Conservation (phyloP, 2,888 invertebrate species). For the Aphodius granarius region DNA sequence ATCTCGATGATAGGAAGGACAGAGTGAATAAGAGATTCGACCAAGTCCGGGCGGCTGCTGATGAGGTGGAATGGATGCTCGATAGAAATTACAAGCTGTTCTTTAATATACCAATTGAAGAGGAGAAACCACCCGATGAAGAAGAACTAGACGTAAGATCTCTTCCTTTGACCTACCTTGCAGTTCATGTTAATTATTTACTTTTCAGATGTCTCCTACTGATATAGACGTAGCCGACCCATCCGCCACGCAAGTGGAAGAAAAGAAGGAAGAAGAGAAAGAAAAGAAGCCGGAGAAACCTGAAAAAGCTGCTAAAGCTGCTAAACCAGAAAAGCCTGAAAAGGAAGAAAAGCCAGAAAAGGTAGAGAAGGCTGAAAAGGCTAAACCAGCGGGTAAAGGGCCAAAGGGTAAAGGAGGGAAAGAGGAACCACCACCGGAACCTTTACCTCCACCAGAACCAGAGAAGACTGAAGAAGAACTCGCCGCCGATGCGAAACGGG, state of each 20-base stretch:
- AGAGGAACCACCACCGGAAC: constrained; percentile 27
- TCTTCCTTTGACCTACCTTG: background rate
- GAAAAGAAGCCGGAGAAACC: constrained; percentile 31
- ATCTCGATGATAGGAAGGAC: constrained; percentile 59
- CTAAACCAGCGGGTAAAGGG: constrained; percentile 40
- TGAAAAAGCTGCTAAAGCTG: constrained; percentile 29
- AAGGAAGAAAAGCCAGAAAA: constrained; percentile 33
- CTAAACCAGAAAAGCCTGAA: constrained; percentile 30
- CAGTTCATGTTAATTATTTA: background rate
- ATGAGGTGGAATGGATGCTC: constrained; percentile 61
- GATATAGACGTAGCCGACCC: constrained; percentile 10
- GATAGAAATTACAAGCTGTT: constrained; percentile 69
- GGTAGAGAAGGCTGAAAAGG: constrained; percentile 47
- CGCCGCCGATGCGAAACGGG: constrained; percentile 53
- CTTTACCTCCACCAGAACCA: constrained; percentile 29
- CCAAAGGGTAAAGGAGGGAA: constrained; percentile 33
- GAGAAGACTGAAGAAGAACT: constrained; percentile 38
- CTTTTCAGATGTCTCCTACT: constrained; percentile 1
- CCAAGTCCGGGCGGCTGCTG: constrained; percentile 57
- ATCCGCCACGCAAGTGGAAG: constrained; percentile 39
- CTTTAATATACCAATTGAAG: constrained; percentile 60
- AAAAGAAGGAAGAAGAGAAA: constrained; percentile 29
- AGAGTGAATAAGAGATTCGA: constrained; percentile 59
- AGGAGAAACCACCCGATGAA: constrained; percentile 28
- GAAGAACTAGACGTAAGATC: constrained; percentile 24